A percentile compares a stretch with the other conserved stretches of the same genome.
Conservation (phyloP, 2,113 vertebrate genomes). For the Phasianus colchicus region DNA sequence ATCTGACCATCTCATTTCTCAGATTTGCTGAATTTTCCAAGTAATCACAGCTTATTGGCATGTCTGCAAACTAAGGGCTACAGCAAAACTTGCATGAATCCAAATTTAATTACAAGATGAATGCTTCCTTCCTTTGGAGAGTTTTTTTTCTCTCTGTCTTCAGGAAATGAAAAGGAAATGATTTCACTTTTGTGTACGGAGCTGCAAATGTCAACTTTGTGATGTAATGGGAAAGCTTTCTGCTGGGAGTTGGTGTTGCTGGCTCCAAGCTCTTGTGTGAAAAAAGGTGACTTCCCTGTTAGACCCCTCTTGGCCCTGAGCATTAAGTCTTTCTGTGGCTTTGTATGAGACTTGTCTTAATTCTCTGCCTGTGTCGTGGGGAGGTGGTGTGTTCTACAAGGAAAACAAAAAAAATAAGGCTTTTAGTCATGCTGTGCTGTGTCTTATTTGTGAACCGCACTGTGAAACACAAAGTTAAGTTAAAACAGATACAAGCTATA, state of each 20-base stretch:
- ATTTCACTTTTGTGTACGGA: not conserved
- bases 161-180: slow-evolving; percentile 39
- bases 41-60: not conserved
- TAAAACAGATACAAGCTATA: not conserved
- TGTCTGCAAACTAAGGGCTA: not conserved
- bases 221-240: slow-evolving; percentile 22
- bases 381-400: not conserved
- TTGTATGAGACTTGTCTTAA: not conserved
- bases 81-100: not conserved
- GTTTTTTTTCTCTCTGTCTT: not conserved
- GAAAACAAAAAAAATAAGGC: not conserved
- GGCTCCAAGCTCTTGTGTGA: not conserved
- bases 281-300: not conserved
- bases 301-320: not conserved
- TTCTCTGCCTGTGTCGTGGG: rapidly evolving
- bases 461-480: not conserved
- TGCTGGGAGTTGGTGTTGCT: not conserved
- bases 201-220: not conserved
- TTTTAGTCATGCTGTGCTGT: not conserved
- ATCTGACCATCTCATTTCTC: slow-evolving; percentile 24
- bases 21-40: not conserved
- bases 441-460: not conserved
- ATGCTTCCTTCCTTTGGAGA: not conserved
- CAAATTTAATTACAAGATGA: not conserved
- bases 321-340: not conserved